A percentile compares a stretch with the other conserved stretches of the same genome.
These are phyloP conservation scores for Brachirus orientalis DNA, from an alignment of 2,113 vertebrate genomes.

Conservation along the genomic window DNA sequence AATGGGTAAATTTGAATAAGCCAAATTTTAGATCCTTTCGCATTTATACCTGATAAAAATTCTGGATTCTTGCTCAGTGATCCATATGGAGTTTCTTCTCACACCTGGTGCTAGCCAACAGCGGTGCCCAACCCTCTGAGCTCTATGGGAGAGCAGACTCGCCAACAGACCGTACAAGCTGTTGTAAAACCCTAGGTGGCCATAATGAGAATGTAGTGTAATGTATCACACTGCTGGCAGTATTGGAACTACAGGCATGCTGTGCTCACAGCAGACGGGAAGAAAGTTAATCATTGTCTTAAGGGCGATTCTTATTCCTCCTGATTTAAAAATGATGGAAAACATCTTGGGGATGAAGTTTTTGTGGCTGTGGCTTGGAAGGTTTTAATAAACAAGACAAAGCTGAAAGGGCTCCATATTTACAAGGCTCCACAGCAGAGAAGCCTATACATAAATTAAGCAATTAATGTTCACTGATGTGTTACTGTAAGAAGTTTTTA, in stretches of 20 bases:
- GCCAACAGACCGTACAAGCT: conserved; percentile 65
- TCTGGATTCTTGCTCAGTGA: conserved; percentile 31
- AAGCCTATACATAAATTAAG: no score
- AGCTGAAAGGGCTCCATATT: background rate
- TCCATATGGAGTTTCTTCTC: conserved; percentile 36
- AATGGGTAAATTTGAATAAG: conserved; percentile 29
- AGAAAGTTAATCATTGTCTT: conserved; percentile 67
- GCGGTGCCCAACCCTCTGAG: conserved; percentile 56
- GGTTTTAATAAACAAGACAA: background rate
- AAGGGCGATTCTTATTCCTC: conserved; percentile 44
- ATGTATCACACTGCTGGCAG: conserved; percentile 63
- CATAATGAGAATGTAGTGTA: conserved; percentile 57
- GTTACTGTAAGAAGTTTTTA: no score
- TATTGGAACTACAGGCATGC: conserved; percentile 57
- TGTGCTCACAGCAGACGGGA: conserved; percentile 50
- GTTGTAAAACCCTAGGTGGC: conserved; percentile 65
- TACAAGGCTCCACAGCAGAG: background rate
- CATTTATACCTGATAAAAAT: conserved; percentile 38
- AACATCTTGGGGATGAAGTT: conserved; percentile 6
- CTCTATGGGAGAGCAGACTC: conserved; percentile 55
- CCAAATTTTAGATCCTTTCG: conserved; percentile 8
- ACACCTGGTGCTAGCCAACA: conserved; percentile 64
- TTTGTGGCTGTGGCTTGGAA: background rate
- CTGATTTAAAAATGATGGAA: conserved; percentile 30
- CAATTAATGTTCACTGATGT: no score